Evolutionary conservation across 2,888 invertebrate genomes (phyloP).

Genomic region (Leptopilina drosophilae): DNA sequence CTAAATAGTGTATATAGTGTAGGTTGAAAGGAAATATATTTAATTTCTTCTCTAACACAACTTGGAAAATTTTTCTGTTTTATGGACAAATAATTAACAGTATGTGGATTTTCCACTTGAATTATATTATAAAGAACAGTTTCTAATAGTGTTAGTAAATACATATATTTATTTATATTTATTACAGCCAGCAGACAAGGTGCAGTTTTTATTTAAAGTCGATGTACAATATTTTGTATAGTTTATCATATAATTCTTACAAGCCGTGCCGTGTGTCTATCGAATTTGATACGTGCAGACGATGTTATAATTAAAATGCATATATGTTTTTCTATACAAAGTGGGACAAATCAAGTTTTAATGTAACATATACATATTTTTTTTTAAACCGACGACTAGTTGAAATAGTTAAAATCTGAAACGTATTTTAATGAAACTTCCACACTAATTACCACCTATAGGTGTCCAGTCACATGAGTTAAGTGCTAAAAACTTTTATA

Average conservation of each 20-base stretch:
- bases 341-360: no score
- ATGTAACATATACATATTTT: no score
- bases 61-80: neutral
- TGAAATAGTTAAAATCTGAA: no score
- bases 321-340: neutral
- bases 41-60: no score
- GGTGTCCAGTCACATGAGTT: no score
- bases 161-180: neutral
- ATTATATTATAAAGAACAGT: constrained; percentile 2
- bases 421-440: no score
- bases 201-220: neutral
- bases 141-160: neutral
- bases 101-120: neutral
- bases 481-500: no score
- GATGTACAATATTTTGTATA: constrained; percentile 6
- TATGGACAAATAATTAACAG: neutral
- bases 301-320: neutral
- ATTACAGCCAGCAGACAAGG: constrained; percentile 17
- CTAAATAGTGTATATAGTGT: neutral
- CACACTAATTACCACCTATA: no score
- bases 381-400: no score
- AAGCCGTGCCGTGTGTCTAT: neutral
- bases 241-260: neutral
- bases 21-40: no score
- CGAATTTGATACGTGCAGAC: constrained; percentile 1